These are phyloP conservation scores for Drosophila colorata DNA, from an alignment of 2,888 invertebrate genomes.

Conservation along the genomic window DNA sequence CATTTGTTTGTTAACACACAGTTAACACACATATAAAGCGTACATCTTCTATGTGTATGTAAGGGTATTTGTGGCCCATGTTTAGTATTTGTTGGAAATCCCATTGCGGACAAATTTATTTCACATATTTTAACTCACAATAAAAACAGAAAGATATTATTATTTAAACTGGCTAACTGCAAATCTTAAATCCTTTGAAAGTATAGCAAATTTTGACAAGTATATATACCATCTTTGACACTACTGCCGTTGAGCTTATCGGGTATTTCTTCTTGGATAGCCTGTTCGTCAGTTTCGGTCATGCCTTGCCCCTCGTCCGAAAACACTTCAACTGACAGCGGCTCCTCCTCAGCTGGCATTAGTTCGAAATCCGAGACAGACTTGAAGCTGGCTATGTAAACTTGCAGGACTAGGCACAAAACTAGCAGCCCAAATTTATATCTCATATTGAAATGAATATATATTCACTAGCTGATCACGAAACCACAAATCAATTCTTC, in stretches of 20 bases:
- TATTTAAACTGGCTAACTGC: too few species aligned
- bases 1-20: too few species aligned
- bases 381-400: not conserved
- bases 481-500: not conserved
- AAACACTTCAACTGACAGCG: not conserved
- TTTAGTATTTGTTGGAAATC: too few species aligned
- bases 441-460: not conserved
- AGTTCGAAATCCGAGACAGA: not conserved
- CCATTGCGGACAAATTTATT: too few species aligned
- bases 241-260: not conserved
- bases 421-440: not conserved
- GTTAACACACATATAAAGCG: too few species aligned
- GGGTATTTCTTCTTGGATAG: not conserved
- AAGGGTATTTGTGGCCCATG: too few species aligned
- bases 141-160: too few species aligned
- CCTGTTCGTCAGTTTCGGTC: not conserved
- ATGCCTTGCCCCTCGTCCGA: not conserved
- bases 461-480: not conserved
- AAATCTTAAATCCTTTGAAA: too few species aligned
- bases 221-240: not conserved
- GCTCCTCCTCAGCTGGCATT: not conserved
- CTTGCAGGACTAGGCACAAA: not conserved
- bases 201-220: too few species aligned
- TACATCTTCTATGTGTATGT: too few species aligned
- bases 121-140: too few species aligned